Conservation (phyloP, 2,888 invertebrate genomes). For the Mactromeris polynyma region DNA sequence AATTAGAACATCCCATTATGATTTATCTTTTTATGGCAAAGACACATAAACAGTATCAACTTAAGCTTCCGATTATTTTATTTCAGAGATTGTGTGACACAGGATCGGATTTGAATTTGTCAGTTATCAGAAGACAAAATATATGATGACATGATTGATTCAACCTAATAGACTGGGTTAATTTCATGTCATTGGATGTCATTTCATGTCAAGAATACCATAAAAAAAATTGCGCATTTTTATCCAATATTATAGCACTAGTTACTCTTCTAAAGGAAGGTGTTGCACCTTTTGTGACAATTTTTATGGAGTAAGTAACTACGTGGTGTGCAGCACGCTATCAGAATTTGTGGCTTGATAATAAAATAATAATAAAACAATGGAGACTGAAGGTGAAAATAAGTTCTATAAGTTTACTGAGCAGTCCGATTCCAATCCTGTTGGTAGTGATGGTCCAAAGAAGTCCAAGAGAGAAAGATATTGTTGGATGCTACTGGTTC, state of each 20-base stretch:
- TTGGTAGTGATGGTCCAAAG: slow-evolving; percentile 25
- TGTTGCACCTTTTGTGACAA: not conserved
- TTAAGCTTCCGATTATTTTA: not conserved
- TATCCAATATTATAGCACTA: not conserved
- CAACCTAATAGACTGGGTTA: not conserved
- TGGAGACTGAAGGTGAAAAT: slow-evolving; percentile 25
- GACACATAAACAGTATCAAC: not conserved
- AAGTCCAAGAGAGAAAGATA: slow-evolving; percentile 57
- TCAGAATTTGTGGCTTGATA: not conserved
- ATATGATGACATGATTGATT: not conserved
- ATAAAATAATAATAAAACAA: not conserved
- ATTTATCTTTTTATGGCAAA: not conserved
- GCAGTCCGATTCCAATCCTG: not conserved
- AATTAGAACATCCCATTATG: not conserved
- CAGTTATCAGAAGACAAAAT: not conserved
- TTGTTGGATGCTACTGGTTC: slow-evolving; percentile 53
- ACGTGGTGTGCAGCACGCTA: not conserved
- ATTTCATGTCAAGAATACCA: no score
- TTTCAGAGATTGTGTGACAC: not conserved
- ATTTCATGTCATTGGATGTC: not conserved
- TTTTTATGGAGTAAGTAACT: not conserved
- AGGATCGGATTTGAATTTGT: not conserved
- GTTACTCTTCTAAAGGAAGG: not conserved
- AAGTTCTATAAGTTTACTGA: slow-evolving; percentile 46
- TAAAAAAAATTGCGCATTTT: not conserved